Evolutionary conservation across 2,113 vertebrate genomes (phyloP).

Genomic region (Ictalurus furcatus): DNA sequence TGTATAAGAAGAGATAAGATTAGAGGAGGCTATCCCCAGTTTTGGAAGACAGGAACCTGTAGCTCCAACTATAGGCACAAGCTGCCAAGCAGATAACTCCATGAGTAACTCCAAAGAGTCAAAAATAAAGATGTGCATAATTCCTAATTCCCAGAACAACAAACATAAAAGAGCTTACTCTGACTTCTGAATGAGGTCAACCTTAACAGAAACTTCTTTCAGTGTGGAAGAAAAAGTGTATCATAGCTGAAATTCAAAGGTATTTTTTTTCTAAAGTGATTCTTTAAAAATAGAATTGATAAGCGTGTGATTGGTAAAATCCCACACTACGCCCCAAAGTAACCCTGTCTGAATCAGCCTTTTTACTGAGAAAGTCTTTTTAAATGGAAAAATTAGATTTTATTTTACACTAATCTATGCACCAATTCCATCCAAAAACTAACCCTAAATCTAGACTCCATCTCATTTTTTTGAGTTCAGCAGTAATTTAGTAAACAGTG

Average conservation of each 20-base stretch:
- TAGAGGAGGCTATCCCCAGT: not conserved
- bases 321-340: not conserved
- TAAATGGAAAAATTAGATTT: not conserved
- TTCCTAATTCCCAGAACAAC: not conserved
- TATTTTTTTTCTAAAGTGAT: not conserved
- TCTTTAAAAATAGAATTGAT: not conserved
- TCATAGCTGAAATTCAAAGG: not conserved
- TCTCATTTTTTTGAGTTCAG: not conserved
- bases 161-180: not conserved
- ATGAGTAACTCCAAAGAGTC: not conserved
- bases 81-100: not conserved
- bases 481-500: constrained; percentile 20
- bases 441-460: not conserved
- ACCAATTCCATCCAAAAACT: not conserved
- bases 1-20: constrained; percentile 4
- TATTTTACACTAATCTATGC: not conserved
- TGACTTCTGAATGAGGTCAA: not conserved
- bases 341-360: not conserved
- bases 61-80: not conserved
- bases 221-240: not conserved
- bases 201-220: not conserved
- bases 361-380: not conserved
- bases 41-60: not conserved
- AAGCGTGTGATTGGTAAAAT: not conserved
- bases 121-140: not conserved